A percentile compares a stretch with the other conserved stretches of the same genome.
phyloP scores from a whole-genome alignment of 30 jellyfish, hydroid and myxozoan genomes.

The Catostylus mosaicus region DNA sequence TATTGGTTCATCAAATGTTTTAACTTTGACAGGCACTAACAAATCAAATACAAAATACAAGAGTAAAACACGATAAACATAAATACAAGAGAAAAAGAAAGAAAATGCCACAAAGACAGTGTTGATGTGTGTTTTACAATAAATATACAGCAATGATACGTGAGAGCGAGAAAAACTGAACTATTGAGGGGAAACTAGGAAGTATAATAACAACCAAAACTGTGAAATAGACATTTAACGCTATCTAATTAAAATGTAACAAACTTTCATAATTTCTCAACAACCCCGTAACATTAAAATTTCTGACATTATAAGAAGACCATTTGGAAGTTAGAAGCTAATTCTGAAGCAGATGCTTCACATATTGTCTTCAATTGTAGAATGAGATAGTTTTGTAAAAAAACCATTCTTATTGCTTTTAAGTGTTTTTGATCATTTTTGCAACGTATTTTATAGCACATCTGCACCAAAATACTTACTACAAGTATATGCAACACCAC shows the following conservation, averaged over 20 bases:
- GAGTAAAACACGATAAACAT: too few relatives aligned
- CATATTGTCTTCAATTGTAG: neutral
- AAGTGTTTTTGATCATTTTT: neutral
- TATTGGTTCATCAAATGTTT: too few relatives aligned
- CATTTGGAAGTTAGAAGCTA: neutral
- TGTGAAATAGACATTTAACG: too few relatives aligned
- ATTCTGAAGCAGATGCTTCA: neutral
- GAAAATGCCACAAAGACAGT: too few relatives aligned
- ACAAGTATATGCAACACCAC: conserved; percentile 58
- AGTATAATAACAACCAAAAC: too few relatives aligned
- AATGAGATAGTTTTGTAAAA: neutral
- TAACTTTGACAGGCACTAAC: neutral
- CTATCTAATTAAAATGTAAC: too few relatives aligned
- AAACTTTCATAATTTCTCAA: too few relatives aligned
- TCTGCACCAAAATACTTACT: conserved; percentile 24
- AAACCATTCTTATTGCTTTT: neutral
- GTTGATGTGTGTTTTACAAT: too few relatives aligned
- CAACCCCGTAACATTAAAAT: too few relatives aligned
- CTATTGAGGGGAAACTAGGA: too few relatives aligned
- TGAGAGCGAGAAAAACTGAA: too few relatives aligned
- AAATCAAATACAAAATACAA: neutral
- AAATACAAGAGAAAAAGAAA: neutral
- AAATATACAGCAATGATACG: too few relatives aligned
- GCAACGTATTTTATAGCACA: neutral
- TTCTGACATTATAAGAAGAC: neutral